Percentiles rank a stretch among this genome's conserved stretches.
phyloP scores from a whole-genome alignment of 2,797 vertebrate genomes.

The Eidolon dupreanum region DNA sequence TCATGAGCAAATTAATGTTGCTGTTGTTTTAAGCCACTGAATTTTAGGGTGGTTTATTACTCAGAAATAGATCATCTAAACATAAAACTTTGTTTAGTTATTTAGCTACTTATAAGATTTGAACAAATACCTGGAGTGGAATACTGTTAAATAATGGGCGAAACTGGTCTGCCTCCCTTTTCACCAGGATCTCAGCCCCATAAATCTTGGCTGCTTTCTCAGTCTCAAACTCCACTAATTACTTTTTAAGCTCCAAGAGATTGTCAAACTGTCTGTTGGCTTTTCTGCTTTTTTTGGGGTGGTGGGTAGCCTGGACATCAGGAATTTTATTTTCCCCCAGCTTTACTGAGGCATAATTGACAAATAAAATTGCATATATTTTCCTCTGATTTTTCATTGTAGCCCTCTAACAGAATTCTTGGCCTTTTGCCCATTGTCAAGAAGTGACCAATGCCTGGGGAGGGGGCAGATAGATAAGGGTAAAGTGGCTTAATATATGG shows the following conservation, averaged over 20 bases:
- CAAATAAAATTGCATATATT: background rate
- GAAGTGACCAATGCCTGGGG: background rate
- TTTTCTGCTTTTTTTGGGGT: background rate
- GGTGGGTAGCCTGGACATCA: background rate
- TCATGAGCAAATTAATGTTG: background rate
- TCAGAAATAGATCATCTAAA: background rate
- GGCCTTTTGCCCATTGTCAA: background rate
- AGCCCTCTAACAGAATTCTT: conserved; percentile 34
- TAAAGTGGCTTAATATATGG: too few relatives aligned
- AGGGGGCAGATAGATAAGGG: background rate
- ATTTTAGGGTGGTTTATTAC: background rate
- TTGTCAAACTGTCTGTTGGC: background rate
- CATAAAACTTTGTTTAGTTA: background rate
- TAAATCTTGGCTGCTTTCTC: background rate
- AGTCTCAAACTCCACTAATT: background rate
- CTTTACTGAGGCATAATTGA: background rate
- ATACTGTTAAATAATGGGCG: background rate
- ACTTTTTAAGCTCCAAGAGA: background rate
- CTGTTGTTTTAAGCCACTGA: background rate
- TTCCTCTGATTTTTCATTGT: background rate
- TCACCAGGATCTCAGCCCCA: background rate
- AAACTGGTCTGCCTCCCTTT: background rate
- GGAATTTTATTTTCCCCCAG: background rate
- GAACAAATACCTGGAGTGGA: background rate
- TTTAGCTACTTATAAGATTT: background rate